phyloP scores from a whole-genome alignment of 2,113 vertebrate genomes.

The Chaenocephalus aceratus region DNA sequence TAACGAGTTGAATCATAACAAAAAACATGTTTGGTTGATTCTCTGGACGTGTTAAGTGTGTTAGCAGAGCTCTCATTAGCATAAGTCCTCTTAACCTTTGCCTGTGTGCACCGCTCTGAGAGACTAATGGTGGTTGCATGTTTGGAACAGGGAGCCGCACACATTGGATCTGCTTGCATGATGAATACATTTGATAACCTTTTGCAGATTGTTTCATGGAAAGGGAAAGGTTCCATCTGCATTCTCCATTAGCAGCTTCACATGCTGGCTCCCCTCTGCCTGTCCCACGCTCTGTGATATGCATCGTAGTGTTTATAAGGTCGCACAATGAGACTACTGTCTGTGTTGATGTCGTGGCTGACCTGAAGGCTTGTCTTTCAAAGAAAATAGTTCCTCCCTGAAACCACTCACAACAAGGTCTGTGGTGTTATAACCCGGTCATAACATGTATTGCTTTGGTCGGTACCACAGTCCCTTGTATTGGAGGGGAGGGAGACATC shows the following conservation, averaged over 20 bases:
- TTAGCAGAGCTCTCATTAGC: constrained; percentile 53
- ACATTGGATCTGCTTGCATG: constrained; percentile 24
- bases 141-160: constrained; percentile 36
- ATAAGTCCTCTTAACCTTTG: constrained; percentile 71
- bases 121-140: constrained; percentile 51
- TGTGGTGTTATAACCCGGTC: too few relatives aligned
- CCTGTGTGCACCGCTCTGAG: constrained; percentile 27
- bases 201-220: constrained; percentile 39
- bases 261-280: not conserved
- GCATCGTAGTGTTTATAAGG: not conserved
- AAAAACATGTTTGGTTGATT: not conserved
- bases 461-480: too few relatives aligned
- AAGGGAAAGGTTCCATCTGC: constrained; percentile 46
- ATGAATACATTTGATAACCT: constrained; percentile 47
- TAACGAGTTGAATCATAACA: not conserved
- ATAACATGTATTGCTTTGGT: too few relatives aligned
- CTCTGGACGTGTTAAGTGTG: constrained; percentile 35
- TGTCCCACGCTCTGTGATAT: not conserved
- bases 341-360: too few relatives aligned
- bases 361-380: too few relatives aligned
- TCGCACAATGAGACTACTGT: not conserved
- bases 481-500: too few relatives aligned
- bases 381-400: too few relatives aligned
- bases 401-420: too few relatives aligned
- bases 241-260: constrained; percentile 1